Evolutionary conservation across 2,888 invertebrate species (phyloP), one percentile per base, ranked within the genome.

Genomic region (Imbricaverruca yamaguchii): DNA sequence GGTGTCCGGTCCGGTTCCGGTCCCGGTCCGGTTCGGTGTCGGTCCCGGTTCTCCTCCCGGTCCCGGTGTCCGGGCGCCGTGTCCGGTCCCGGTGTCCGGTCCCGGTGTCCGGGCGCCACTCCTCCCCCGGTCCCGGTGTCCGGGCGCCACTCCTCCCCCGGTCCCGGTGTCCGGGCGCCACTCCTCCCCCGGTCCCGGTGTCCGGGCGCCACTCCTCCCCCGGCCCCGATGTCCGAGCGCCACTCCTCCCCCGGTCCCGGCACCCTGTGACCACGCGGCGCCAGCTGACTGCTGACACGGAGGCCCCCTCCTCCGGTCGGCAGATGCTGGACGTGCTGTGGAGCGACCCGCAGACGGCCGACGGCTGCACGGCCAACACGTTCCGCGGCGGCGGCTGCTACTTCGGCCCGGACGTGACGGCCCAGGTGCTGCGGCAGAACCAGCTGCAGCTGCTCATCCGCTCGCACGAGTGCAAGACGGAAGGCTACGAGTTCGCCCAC

Each of bases 391-490:
- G 96, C 9, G 97, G 97, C 6, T 93, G 94, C 6, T 96, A 96
- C 88, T 97, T 96, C 87, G 97, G 97, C 0, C 94, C 96, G 0
- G 96, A 97, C 86, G 92, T 96, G 80, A 94, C 96, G 0, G 90
- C 91, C 77, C 89, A 90, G 80, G 93, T 97, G 86, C 89, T 97
- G 23, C 90, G 92, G 85, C 92, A 91, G 86, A 92, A 95, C 87
- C 92, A 92, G 84, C 89, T 96, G 25, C 90, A 91, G 83, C 91
- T 93, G 85, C 88, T 97, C 12, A 92, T 97, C 77, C 90, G 96
- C 81, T 96, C 96, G 15, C 97, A 97, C 87, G 96, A 97, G 87
- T 97, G 97, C 88, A 97, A 96, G 88, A 92, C 93, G 4, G 95
- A 95, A 80, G 97, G 97, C 18, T 96, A 94, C 87, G 96, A 97